A percentile compares a stretch with the other conserved stretches of the same genome.
Evolutionary conservation across 2,888 invertebrate genomes (phyloP).

Genomic region (Volucella zonaria): DNA sequence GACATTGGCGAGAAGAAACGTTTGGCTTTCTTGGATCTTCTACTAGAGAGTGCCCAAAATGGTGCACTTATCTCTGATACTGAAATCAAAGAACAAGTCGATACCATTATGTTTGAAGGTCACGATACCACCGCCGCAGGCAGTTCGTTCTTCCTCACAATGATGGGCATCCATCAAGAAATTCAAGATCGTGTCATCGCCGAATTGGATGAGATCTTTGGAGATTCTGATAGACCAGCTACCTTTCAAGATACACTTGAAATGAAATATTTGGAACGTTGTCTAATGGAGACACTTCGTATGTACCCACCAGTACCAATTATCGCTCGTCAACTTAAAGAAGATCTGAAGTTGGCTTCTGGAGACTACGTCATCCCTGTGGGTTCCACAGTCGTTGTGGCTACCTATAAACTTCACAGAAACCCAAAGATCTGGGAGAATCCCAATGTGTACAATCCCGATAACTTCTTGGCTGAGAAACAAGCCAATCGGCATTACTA

Average conservation of each 20-base stretch:
- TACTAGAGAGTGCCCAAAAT: constrained; percentile 90
- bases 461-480: constrained; percentile 92
- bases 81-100: constrained; percentile 92
- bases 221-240: constrained; percentile 88
- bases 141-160: constrained; percentile 90
- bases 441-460: constrained; percentile 90
- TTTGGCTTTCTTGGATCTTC: constrained; percentile 93
- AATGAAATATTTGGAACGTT: constrained; percentile 92
- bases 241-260: constrained; percentile 92
- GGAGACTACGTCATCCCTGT: constrained; percentile 87
- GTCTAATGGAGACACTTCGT: constrained; percentile 90
- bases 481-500: constrained; percentile 91
- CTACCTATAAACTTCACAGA: constrained; percentile 88
- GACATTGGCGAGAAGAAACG: constrained; percentile 92
- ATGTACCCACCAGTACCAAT: constrained; percentile 91
- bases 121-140: constrained; percentile 93
- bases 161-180: constrained; percentile 89
- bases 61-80: constrained; percentile 88
- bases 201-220: constrained; percentile 90
- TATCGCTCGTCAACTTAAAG: constrained; percentile 88
- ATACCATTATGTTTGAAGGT: constrained; percentile 94
- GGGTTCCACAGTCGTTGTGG: constrained; percentile 87
- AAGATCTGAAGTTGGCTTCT: constrained; percentile 89
- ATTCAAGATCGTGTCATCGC: constrained; percentile 89
- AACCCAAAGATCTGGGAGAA: constrained; percentile 89